phyloP scores from a whole-genome alignment of 2,888 invertebrate species.

The Choreutis nemorana region DNA sequence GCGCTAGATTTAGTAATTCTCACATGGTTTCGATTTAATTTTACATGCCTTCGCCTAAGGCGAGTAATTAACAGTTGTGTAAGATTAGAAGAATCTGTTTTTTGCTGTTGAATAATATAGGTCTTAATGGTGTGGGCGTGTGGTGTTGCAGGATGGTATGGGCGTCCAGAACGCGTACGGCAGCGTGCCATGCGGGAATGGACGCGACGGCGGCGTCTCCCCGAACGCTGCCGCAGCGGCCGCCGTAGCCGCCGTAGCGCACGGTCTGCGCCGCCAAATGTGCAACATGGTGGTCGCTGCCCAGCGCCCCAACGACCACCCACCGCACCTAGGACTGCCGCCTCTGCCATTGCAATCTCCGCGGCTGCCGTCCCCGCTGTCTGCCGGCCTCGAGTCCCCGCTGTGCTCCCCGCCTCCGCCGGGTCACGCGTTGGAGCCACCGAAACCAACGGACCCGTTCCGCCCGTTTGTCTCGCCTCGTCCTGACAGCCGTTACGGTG shows the following conservation, averaged over 20 bases:
- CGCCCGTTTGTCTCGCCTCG: conserved; percentile 68
- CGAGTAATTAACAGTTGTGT: conserved; percentile 2
- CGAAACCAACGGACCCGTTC: conserved; percentile 58
- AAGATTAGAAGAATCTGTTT: too few relatives aligned
- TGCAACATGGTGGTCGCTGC: conserved; percentile 78
- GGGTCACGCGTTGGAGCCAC: conserved; percentile 72
- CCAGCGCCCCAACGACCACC: conserved; percentile 46
- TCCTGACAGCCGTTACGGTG: conserved; percentile 69
- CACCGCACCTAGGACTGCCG: conserved; percentile 56
- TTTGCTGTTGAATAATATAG: conserved; percentile 3
- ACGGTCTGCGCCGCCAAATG: conserved; percentile 87
- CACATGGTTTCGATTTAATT: conserved; percentile 8
- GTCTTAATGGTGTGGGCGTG: conserved; percentile 1
- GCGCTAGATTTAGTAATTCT: conserved; percentile 10
- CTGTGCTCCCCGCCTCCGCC: conserved; percentile 70
- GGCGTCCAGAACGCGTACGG: conserved; percentile 60
- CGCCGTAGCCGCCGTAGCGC: conserved; percentile 86
- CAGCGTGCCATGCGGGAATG: conserved; percentile 63
- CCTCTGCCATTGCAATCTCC: conserved; percentile 46
- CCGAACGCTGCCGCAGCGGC: conserved; percentile 79
- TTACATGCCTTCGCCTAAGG: conserved; percentile 5
- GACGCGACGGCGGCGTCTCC: conserved; percentile 61
- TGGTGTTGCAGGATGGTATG: conserved; percentile 69
- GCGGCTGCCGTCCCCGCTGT: conserved; percentile 62
- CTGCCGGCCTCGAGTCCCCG: conserved; percentile 68